phyloP scores from a whole-genome alignment of 2,888 invertebrate species.

The Lycocerus yunnanus region DNA sequence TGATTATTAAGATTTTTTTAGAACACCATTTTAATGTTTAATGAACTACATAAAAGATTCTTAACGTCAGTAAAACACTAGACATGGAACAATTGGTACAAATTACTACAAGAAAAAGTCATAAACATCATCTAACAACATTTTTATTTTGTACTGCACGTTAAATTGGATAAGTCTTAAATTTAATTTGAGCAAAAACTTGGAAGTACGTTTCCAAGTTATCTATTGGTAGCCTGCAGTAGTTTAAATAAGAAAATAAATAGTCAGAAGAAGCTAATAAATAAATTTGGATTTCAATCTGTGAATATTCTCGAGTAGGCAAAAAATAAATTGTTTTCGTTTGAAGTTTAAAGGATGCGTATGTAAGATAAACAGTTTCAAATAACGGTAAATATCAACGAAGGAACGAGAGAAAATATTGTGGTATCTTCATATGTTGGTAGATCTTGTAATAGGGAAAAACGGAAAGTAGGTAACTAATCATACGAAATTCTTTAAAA shows the following conservation, averaged over 20 bases:
- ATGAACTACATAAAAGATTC: neutral
- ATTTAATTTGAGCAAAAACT: neutral
- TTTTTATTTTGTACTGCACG: neutral
- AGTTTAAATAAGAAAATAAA: neutral
- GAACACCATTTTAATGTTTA: neutral
- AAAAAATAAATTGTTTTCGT: neutral
- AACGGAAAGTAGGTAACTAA: too few relatives aligned
- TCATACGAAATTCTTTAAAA: too few relatives aligned
- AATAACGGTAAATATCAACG: neutral
- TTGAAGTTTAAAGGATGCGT: neutral
- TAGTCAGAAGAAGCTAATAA: neutral
- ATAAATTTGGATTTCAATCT: neutral
- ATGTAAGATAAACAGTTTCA: neutral
- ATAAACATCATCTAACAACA: neutral
- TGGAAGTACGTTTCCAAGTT: neutral
- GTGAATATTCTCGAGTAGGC: neutral
- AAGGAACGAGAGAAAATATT: neutral
- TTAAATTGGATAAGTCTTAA: neutral
- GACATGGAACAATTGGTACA: neutral
- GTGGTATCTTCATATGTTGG: neutral
- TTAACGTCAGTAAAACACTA: neutral
- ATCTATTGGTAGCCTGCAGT: neutral
- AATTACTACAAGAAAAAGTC: neutral
- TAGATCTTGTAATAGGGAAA: neutral
- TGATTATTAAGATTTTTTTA: neutral